Conservation (phyloP, 2,888 invertebrate species). For the Galerucella calmariensis region DNA sequence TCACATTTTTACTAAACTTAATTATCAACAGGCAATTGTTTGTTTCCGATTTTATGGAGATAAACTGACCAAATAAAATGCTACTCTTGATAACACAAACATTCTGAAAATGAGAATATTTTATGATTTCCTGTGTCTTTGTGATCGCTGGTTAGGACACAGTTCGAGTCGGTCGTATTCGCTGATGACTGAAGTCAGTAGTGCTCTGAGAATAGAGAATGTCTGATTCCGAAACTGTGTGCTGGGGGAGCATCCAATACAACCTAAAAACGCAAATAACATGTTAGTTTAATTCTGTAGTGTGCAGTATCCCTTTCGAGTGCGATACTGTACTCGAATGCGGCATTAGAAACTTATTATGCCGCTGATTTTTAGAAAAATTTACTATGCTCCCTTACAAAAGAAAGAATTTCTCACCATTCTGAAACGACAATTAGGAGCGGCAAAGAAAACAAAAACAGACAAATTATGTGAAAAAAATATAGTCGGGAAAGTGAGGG, state of each 20-base stretch:
- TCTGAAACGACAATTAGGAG: too few species aligned
- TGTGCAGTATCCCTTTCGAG: too few species aligned
- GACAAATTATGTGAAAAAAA: too few species aligned
- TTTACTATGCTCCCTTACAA: too few species aligned
- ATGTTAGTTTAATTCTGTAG: background rate
- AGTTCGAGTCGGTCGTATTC: slow-evolving; percentile 46
- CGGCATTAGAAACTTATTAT: too few species aligned
- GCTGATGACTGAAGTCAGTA: slow-evolving; percentile 52
- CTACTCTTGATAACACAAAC: slow-evolving; percentile 8
- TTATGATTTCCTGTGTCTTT: slow-evolving; percentile 26
- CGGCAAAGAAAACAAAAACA: too few species aligned
- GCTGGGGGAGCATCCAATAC: slow-evolving; percentile 73
- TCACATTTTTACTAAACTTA: background rate
- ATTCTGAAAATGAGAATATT: slow-evolving; percentile 20
- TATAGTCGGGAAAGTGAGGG: too few species aligned
- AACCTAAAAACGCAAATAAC: slow-evolving; percentile 65
- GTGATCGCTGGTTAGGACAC: slow-evolving; percentile 39
- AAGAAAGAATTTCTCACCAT: too few species aligned
- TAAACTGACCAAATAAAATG: slow-evolving; percentile 2
- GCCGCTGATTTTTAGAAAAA: too few species aligned
- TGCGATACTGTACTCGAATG: too few species aligned
- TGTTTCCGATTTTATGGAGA: background rate
- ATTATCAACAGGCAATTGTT: background rate
- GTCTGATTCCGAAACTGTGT: slow-evolving; percentile 87
- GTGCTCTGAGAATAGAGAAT: slow-evolving; percentile 77